A percentile compares a stretch with the other conserved stretches of the same genome.
Conservation (phyloP, 2,113 vertebrate species). For the Heterocephalus glaber region DNA sequence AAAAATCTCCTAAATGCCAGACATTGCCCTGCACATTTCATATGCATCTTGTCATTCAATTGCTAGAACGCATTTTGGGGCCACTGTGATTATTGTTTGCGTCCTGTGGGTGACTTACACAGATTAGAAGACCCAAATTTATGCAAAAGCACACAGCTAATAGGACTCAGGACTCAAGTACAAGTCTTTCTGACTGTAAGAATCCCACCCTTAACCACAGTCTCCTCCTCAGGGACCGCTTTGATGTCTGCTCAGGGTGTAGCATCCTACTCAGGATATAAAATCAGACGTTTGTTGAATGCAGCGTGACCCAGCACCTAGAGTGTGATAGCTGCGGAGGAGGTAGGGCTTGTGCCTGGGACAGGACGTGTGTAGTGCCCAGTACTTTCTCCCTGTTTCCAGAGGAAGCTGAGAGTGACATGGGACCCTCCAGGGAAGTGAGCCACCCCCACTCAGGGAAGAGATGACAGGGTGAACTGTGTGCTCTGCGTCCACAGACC, state of each 20-base stretch:
- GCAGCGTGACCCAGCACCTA: neutral
- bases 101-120: neutral
- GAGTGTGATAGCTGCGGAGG: neutral
- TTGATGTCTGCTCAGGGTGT: neutral
- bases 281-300: neutral
- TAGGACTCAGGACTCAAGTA: neutral
- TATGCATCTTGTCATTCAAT: neutral
- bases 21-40: neutral
- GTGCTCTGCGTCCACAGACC: neutral
- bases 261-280: neutral
- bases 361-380: neutral
- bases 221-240: neutral
- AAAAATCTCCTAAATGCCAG: neutral
- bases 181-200: neutral
- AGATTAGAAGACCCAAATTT: neutral
- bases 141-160: neutral
- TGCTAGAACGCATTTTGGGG: neutral
- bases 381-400: accelerated
- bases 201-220: neutral
- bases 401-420: neutral
- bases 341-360: neutral
- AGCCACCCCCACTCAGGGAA: neutral
- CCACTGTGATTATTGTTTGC: neutral
- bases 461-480: neutral
- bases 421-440: neutral